These are phyloP conservation scores for Mesopsocus fuscifrons DNA, from an alignment of 2,888 invertebrate genomes.

Conservation along the genomic window DNA sequence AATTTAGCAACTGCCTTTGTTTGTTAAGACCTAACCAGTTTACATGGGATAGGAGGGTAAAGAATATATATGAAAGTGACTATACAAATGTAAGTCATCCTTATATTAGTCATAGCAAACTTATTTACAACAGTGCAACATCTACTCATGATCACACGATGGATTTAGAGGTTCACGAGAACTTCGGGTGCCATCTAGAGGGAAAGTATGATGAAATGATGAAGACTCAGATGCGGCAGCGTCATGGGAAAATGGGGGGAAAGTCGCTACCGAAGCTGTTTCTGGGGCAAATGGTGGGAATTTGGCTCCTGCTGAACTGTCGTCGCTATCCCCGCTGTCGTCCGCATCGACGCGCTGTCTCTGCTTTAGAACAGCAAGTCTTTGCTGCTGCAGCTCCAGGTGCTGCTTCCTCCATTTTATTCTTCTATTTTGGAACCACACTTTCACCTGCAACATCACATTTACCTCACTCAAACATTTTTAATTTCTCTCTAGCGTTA, in stretches of 20 bases:
- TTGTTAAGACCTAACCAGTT: too few relatives aligned
- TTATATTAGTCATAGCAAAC: too few relatives aligned
- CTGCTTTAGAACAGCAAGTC: slow-evolving; percentile 43
- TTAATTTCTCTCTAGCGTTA: neutral
- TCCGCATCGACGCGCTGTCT: neutral
- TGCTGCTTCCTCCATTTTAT: slow-evolving; percentile 96
- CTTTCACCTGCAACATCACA: slow-evolving; percentile 45
- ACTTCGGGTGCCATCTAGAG: neutral
- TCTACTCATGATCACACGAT: too few relatives aligned
- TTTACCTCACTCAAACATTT: slow-evolving; percentile 1
- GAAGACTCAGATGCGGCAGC: too few relatives aligned
- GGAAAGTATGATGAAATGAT: too few relatives aligned
- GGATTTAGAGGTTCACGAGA: neutral
- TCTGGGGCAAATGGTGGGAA: too few relatives aligned
- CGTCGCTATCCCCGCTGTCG: slow-evolving; percentile 3
- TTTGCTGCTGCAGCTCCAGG: slow-evolving; percentile 75
- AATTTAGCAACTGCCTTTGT: too few relatives aligned
- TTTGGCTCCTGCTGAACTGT: neutral
- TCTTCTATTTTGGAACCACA: slow-evolving; percentile 83
- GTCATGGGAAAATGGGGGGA: neutral
- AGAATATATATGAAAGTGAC: too few relatives aligned
- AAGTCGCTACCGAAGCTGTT: too few relatives aligned
- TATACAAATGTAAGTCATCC: too few relatives aligned
- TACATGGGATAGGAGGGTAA: too few relatives aligned
- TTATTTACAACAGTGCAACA: too few relatives aligned